A percentile compares a stretch with the other conserved stretches of the same genome.
Evolutionary conservation across 2,797 vertebrate species (phyloP).

Genomic region (Percopsis omiscomaycus): DNA sequence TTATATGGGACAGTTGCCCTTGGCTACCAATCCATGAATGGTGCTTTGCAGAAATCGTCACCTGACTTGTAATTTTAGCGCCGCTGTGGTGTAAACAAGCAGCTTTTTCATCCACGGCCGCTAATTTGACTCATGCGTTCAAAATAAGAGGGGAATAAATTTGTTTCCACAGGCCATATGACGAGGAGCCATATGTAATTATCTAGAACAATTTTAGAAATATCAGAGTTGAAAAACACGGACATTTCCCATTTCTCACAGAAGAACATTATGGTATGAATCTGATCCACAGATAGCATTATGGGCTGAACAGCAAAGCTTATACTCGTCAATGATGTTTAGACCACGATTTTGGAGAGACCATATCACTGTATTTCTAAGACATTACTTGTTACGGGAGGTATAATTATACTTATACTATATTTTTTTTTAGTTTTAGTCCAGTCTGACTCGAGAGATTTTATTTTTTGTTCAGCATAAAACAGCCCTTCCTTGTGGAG

Average conservation of each 20-base stretch:
- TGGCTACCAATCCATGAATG: not conserved
- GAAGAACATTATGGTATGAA: not conserved
- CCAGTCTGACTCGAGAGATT: too few relatives aligned
- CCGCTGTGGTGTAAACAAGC: constrained; percentile 32
- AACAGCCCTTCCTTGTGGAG: too few relatives aligned
- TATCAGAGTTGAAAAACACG: constrained; percentile 27
- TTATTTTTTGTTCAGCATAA: too few relatives aligned
- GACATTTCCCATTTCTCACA: constrained; percentile 7
- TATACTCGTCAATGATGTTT: not conserved
- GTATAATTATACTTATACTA: too few relatives aligned
- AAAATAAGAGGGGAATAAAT: constrained; percentile 48
- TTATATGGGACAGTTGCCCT: not conserved
- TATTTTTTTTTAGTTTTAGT: too few relatives aligned
- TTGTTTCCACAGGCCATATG: constrained; percentile 37
- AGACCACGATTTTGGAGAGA: not conserved
- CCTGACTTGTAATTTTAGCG: not conserved
- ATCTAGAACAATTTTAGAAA: constrained; percentile 44
- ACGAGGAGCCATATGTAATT: constrained; percentile 48
- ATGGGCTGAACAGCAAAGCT: not conserved
- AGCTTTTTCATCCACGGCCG: constrained; percentile 26
- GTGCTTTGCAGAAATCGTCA: not conserved
- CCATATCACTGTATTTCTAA: too few relatives aligned
- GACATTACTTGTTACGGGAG: too few relatives aligned
- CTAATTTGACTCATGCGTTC: constrained; percentile 45
- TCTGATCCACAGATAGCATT: constrained; percentile 6